Conservation (phyloP, 2,797 vertebrate species). For the Acanthornis magna region DNA sequence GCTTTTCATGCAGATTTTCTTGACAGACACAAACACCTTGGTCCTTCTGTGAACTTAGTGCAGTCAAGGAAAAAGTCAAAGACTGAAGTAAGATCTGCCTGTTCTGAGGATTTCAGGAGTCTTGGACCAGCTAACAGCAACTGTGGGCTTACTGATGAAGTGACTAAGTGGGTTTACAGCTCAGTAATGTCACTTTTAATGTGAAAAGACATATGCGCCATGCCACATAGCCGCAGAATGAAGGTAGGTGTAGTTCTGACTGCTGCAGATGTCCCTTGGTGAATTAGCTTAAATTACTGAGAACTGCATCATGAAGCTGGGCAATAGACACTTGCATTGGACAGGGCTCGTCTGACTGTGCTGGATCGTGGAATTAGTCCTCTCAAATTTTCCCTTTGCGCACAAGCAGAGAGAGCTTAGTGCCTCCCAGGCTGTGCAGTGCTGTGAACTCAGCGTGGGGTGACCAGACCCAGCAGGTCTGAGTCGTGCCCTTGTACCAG, state of each 20-base stretch:
- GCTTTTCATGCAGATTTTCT: background rate
- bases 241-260: background rate
- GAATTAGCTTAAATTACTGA: background rate
- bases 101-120: background rate
- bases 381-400: background rate
- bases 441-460: rapidly evolving
- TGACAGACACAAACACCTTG: background rate
- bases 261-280: background rate
- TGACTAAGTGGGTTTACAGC: background rate
- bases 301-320: background rate
- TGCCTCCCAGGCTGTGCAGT: rapidly evolving
- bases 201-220: background rate
- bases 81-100: background rate
- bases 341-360: rapidly evolving
- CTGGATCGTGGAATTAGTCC: background rate
- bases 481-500: rapidly evolving
- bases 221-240: background rate
- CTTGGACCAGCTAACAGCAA: background rate
- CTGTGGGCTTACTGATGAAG: background rate
- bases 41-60: background rate
- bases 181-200: background rate
- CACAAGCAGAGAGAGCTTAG: background rate
- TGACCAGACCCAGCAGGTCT: background rate
- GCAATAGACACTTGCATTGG: rapidly evolving
- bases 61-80: background rate